phyloP scores from a whole-genome alignment of 2,888 invertebrate genomes.

The Plagodis dolabraria region DNA sequence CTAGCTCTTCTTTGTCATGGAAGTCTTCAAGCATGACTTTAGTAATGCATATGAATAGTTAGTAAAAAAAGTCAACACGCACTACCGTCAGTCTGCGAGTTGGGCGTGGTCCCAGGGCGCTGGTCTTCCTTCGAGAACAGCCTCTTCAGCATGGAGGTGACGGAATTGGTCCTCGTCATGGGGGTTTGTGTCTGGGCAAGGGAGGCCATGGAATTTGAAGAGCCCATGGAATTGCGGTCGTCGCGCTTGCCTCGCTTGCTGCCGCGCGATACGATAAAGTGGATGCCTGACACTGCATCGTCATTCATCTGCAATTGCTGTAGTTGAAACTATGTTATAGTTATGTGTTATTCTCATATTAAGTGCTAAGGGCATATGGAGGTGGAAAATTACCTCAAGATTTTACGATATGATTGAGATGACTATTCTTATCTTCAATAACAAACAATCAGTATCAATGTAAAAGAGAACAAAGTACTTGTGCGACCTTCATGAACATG shows the following conservation, averaged over 20 bases:
- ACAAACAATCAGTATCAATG: too few relatives aligned
- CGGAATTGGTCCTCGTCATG: conserved; percentile 90
- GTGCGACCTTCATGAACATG: too few relatives aligned
- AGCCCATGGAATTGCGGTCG: conserved; percentile 77
- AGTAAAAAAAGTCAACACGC: conserved; percentile 39
- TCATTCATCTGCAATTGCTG: conserved; percentile 86
- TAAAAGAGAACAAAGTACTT: too few relatives aligned
- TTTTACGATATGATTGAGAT: too few relatives aligned
- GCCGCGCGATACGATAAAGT: conserved; percentile 87
- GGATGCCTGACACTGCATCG: conserved; percentile 89
- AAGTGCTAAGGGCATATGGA: background rate
- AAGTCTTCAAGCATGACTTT: too few relatives aligned
- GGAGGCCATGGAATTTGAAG: conserved; percentile 81
- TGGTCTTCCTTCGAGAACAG: conserved; percentile 91
- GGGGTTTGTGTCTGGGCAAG: conserved; percentile 85
- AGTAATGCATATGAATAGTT: conserved; percentile 2
- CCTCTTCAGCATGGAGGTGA: conserved; percentile 90
- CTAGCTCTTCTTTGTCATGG: too few relatives aligned
- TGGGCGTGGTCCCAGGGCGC: conserved; percentile 52
- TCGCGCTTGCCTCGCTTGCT: conserved; percentile 74
- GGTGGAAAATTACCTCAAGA: background rate
- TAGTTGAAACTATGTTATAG: conserved; percentile 12
- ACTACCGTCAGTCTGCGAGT: conserved; percentile 79
- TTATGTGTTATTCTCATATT: background rate
- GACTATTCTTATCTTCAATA: too few relatives aligned